Percentiles rank a stretch among this genome's conserved stretches.
These are phyloP conservation scores for Catharus ustulatus DNA, from an alignment of 2,797 vertebrate species.

Conservation along the genomic window DNA sequence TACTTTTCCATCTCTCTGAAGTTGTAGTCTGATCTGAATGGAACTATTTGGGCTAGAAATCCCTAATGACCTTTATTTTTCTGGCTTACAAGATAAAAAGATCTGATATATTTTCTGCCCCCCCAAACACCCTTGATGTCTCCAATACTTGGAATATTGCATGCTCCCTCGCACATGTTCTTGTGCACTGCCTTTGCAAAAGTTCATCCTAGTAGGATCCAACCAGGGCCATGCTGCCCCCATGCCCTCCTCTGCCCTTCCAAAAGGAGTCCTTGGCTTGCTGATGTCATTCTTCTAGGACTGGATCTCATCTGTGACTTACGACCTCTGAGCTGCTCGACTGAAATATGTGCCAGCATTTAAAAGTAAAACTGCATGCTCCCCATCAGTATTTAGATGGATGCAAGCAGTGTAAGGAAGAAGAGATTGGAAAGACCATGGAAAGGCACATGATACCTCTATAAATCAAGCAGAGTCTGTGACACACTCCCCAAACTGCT, in stretches of 20 bases:
- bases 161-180: background rate
- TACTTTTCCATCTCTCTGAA: background rate
- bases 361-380: constrained; percentile 28
- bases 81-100: background rate
- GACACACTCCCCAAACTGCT: background rate
- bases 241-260: background rate
- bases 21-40: background rate
- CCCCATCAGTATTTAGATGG: background rate
- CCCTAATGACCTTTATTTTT: background rate
- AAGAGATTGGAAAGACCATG: background rate
- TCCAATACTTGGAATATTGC: background rate
- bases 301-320: background rate
- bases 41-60: background rate
- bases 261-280: background rate
- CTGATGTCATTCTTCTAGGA: background rate
- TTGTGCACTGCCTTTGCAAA: background rate
- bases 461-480: background rate
- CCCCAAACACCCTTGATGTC: background rate
- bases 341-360: background rate
- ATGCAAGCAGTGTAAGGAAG: background rate
- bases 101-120: background rate
- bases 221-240: background rate
- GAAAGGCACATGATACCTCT: background rate
- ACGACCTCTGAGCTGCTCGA: background rate
- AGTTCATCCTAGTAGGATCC: background rate